These are phyloP conservation scores for Cyrtorhinus lividipennis DNA, from an alignment of 1,140 invertebrate genomes.

Conservation along the genomic window DNA sequence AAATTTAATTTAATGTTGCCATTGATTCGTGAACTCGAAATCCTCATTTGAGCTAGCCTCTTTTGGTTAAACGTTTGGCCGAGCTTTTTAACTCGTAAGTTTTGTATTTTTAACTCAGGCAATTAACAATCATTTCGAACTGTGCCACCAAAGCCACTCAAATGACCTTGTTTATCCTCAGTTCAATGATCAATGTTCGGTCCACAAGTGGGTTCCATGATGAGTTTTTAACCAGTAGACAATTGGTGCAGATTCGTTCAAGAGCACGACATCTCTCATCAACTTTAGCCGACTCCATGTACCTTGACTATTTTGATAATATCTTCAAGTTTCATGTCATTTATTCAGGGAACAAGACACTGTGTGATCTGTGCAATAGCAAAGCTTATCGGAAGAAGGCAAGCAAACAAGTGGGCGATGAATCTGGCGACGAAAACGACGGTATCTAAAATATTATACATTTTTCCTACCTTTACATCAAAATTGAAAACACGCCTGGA, in stretches of 20 bases:
- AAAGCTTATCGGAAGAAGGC: constrained; percentile 49
- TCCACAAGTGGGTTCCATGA: too few relatives aligned
- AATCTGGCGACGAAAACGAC: constrained; percentile 25
- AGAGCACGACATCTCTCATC: too few relatives aligned
- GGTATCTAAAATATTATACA: too few relatives aligned
- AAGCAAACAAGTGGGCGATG: constrained; percentile 40
- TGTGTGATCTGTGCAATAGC: constrained; percentile 63
- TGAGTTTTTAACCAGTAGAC: too few relatives aligned
- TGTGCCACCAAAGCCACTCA: background rate
- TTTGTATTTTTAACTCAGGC: background rate
- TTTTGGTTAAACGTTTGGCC: too few relatives aligned
- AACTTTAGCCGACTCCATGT: too few relatives aligned
- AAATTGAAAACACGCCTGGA: background rate
- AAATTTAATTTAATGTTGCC: too few relatives aligned
- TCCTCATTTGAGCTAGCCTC: too few relatives aligned
- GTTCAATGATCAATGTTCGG: too few relatives aligned
- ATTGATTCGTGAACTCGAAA: too few relatives aligned
- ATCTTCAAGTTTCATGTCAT: background rate
- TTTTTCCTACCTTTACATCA: background rate
- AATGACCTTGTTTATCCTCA: background rate
- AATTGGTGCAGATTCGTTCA: too few relatives aligned
- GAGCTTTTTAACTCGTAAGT: background rate
- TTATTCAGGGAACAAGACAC: constrained; percentile 63
- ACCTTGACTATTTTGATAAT: too few relatives aligned
- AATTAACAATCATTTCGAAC: background rate